Base-by-base conservation (phyloP, 2,888 invertebrate species). In the Eupithecia tripunctaria region DNA sequence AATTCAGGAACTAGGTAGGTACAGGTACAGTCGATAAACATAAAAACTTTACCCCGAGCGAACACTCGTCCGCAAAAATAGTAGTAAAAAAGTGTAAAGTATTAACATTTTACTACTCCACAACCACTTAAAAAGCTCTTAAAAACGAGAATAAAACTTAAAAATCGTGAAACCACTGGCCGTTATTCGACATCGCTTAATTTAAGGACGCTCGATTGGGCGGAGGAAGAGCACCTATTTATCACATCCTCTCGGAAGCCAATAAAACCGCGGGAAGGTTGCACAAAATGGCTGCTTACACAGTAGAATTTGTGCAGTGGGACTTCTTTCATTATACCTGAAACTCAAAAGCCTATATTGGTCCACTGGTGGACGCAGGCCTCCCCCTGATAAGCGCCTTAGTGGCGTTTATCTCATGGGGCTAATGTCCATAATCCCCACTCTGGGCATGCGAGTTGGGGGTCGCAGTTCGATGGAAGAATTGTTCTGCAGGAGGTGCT, bases 221-320 rank as follows among this genome's bases (percentile, higher is more conserved):
- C 66, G 73, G 71, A 76, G 71, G 67, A 67, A 71, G 70, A 73
- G 73, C 67, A 75, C 70, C 78, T 78, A 78, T 79, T 79, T 79
- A 78, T 77, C 78, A 78, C 79, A 78, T 74, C 76, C 78, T 73
- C 73, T 41, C 75, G 75, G 68, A 72, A 76, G 69, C 79, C 75
- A 80, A 78, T 80, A 80, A 80, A 80, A 78, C 78, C 75, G 68
- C 71, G 68, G 69, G 62, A 68, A 73, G 70, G 36, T 70, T 74
- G 68, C 74, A 74, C 68, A 72, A 72, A 76, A 75, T 74, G 70
- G 66, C 63, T 72, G 59, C 21, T 10, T 64, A 18, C 68, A 70
- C 51, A 75, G 72, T 18, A 15, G 14, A 67, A 38, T 38, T 0
- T 6, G 0, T n/a, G 21, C 38, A 64, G 64, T 64, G 15, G 21